These are phyloP conservation scores for Gymnothorax reevesii DNA, from an alignment of 2,797 vertebrate species.

Conservation along the genomic window DNA sequence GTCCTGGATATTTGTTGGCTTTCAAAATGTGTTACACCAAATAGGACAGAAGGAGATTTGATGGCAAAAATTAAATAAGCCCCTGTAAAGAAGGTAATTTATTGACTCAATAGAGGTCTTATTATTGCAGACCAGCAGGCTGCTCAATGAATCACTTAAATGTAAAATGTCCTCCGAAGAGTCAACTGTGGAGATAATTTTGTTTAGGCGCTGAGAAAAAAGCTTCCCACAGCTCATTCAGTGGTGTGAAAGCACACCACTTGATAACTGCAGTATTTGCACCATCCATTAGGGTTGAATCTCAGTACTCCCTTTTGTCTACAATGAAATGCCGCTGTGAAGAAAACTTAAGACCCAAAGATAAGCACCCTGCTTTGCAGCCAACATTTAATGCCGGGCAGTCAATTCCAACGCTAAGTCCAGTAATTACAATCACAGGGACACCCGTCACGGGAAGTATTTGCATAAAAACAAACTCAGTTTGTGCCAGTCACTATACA, in stretches of 20 bases:
- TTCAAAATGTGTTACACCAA: conserved; percentile 4
- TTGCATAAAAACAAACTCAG: too few species aligned
- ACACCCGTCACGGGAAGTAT: too few species aligned
- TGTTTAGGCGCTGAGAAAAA: neutral
- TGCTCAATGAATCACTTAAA: conserved; percentile 33
- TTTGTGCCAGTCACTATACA: too few species aligned
- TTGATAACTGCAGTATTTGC: neutral
- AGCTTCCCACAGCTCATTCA: neutral
- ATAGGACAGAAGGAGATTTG: conserved; percentile 42
- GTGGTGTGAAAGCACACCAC: neutral
- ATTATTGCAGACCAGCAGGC: conserved; percentile 52
- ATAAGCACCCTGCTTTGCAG: neutral
- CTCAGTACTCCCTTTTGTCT: neutral
- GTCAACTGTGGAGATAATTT: neutral
- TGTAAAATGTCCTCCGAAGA: neutral
- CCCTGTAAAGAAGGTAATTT: conserved; percentile 46
- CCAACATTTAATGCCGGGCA: neutral
- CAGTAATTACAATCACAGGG: neutral
- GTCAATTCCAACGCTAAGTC: neutral
- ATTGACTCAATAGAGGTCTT: conserved; percentile 53
- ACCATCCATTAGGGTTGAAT: neutral
- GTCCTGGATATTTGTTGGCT: conserved; percentile 8
- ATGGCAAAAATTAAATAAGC: conserved; percentile 54
- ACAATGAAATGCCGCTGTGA: neutral
- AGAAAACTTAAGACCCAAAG: neutral